A percentile compares a stretch with the other conserved stretches of the same genome.
Evolutionary conservation across 2,113 vertebrate species (phyloP).

Genomic region (Actenoides lindsayi): DNA sequence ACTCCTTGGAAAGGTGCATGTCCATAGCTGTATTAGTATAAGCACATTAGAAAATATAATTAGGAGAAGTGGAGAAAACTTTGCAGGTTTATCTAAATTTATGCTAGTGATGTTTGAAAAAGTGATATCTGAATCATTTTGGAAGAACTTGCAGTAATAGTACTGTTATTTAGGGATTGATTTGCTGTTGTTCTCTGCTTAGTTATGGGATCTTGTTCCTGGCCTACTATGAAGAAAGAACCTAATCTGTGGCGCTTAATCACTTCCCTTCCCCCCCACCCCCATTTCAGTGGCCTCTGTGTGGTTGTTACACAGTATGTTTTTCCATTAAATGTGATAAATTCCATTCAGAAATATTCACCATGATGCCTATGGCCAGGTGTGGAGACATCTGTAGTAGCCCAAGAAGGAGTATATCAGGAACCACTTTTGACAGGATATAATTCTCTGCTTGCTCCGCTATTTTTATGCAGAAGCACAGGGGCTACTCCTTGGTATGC

Average conservation of each 20-base stretch:
- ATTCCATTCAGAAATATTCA: neutral
- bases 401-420: neutral
- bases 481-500: neutral
- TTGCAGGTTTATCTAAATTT: neutral
- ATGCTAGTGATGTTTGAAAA: rapidly evolving
- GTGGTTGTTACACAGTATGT: neutral
- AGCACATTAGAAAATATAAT: neutral
- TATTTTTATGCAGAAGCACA: neutral
- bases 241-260: rapidly evolving
- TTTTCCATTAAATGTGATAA: neutral
- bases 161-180: rapidly evolving
- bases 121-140: neutral
- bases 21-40: neutral
- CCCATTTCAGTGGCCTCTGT: neutral
- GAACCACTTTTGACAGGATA: neutral
- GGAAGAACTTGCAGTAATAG: neutral
- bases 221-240: neutral
- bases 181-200: neutral
- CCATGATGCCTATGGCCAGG: neutral
- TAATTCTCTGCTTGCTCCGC: neutral
- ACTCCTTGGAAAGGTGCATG: neutral
- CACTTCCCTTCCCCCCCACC: neutral
- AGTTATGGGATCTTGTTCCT: neutral
- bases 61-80: neutral
- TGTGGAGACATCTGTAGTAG: neutral